Evolutionary conservation across 1,140 invertebrate genomes (phyloP), one percentile per base, ranked within the genome.

Genomic region (Mactra quadrangularis): DNA sequence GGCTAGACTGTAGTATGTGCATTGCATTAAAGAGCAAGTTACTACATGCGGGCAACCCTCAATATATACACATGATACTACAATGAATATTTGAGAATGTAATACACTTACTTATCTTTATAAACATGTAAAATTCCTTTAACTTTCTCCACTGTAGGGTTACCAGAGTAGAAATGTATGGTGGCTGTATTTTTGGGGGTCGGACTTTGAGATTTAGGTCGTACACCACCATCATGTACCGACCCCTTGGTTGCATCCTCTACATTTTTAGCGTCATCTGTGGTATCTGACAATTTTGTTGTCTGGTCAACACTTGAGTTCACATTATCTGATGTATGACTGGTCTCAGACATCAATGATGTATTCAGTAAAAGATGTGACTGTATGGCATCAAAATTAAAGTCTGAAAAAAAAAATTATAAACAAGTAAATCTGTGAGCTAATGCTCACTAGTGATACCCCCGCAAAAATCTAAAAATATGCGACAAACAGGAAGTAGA

Each of bases 111-210:
- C 93, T 98, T 97, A 93, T 99, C 97, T 93, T 98, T 99, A 92
- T 98, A 99, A 0, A 99, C 94, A 95, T 99, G 98, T 29, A 99
- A 94, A 64, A 99, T 96, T 59, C 98, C 99, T 93, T 98, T 98
- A 0, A 97, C 98, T 41, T 98, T 95, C 94, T 99, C 99, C 11
- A 99, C 97, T 90, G 97, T 96, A 15, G 98, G 98, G 95, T 99
- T 99, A 1, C 99, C 99, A 90, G 96, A 98, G 84, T 97, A 96
- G 93, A 99, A 99, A 71, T 91, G 89, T 29, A 95, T 90, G 22
- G 83, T 64, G 3, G 59, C 50, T 9, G 83, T 53, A 27, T 70
- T 70, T 33, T 85, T 85, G 1, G 57, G 38, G 6, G 86, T 85
- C 1, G 89, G 88, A 74, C 89, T 90, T 71, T 89, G 89, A 76